A percentile compares a stretch with the other conserved stretches of the same genome.
phyloP scores from a whole-genome alignment of 2,888 invertebrate genomes.

The Rapana venosa region DNA sequence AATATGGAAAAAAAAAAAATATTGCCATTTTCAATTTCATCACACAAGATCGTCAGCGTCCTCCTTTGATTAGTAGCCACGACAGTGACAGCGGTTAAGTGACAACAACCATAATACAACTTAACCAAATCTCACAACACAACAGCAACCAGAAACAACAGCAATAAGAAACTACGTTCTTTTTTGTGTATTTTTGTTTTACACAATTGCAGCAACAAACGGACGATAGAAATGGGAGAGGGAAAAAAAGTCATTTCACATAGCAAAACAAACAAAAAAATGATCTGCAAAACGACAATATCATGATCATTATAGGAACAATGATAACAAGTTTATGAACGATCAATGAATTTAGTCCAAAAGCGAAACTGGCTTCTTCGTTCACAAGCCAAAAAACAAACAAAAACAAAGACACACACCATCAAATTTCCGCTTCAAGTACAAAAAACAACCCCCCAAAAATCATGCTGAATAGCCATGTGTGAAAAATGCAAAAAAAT shows the following conservation, averaged over 20 bases:
- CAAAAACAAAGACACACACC: no score
- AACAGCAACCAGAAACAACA: background rate
- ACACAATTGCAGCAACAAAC: background rate
- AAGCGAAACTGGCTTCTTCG: background rate
- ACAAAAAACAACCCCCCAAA: no score
- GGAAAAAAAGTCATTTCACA: background rate
- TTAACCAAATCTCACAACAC: background rate
- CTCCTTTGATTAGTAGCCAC: background rate
- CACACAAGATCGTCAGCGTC: background rate
- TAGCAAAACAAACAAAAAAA: no score
- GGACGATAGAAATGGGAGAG: background rate
- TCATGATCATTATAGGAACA: background rate
- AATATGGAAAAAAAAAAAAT: conserved; percentile 16
- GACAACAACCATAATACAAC: background rate
- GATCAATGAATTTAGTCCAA: background rate
- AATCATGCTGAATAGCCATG: no score
- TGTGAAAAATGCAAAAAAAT: no score
- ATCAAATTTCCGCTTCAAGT: no score
- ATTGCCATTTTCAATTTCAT: conserved; percentile 13
- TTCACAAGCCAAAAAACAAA: no score
- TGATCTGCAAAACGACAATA: background rate
- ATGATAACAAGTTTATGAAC: no score
- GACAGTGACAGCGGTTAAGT: background rate
- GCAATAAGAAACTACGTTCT: background rate
- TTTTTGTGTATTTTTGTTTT: no score